phyloP scores from a whole-genome alignment of 2,888 invertebrate genomes.

The Operophtera brumata region DNA sequence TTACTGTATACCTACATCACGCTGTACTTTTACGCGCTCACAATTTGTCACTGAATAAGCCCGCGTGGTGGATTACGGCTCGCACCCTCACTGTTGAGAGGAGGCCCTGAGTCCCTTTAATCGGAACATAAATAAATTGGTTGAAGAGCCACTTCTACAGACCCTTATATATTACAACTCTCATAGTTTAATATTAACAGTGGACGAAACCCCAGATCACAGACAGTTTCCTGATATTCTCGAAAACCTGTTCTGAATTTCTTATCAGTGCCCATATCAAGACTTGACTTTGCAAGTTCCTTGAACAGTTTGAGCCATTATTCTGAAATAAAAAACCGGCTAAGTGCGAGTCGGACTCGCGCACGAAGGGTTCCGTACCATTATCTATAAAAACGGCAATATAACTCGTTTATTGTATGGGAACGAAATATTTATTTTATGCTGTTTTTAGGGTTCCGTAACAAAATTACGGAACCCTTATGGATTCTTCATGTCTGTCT shows the following conservation, averaged over 20 bases:
- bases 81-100: slow-evolving; percentile 11
- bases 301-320: no score
- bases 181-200: not conserved
- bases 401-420: no score
- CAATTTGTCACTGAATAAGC: slow-evolving; percentile 5
- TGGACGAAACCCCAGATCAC: not conserved
- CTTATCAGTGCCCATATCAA: no score
- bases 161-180: not conserved
- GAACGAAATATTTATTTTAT: no score
- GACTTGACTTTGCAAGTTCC: no score
- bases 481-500: no score
- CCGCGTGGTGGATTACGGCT: slow-evolving; percentile 11
- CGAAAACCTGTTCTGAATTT: not conserved
- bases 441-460: no score
- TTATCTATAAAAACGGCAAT: no score
- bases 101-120: slow-evolving; percentile 9
- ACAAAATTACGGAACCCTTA: no score
- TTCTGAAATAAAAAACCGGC: no score
- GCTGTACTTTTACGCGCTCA: not conserved
- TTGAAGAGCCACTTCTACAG: slow-evolving; percentile 10
- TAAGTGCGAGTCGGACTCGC: no score
- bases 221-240: not conserved
- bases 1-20: not conserved
- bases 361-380: no score
- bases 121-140: slow-evolving; percentile 19